Base-by-base conservation (phyloP, 2,113 vertebrate genomes). In the Alouatta palliata region DNA sequence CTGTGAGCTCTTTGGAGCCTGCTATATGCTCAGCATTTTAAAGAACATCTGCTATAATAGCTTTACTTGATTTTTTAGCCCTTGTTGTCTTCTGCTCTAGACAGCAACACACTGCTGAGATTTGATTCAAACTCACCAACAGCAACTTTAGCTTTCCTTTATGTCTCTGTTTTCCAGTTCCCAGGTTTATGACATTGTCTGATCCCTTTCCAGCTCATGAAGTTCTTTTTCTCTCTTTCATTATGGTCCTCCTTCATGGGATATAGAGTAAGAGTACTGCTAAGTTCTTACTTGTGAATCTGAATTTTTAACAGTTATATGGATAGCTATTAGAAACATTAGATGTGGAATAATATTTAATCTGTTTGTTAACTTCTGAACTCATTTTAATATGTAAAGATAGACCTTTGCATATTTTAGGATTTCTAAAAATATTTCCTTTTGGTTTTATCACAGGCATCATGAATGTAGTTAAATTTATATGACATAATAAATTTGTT, bases 41-140 rank as follows among this genome's bases (percentile, higher is more conserved):
- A n/a, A 21, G n/a, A 92, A 86, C 87, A 96, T 91, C 91, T 93
- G 43, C 58, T 83, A 1, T 0, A 40, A 30, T 47, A 70, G 45
- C n/a, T 64, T 86, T 64, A 58, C 95, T 93, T 95, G 91, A 97
- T 96, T 97, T 97, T 98, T 97, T 54, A 97, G 84, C 8, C 96
- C 66, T 54, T 86, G 54, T 97, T 97, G 94, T 87, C 93, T 96
- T 97, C 81, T 95, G 9, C 27, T 97, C 12, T 93, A 92, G 97
- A 90, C 35, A 96, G 43, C 37, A 80, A 93, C 27, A 56, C 93
- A 61, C 17, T 68, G 82, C 86, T 90, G 86, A 97, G 45, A 97
- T 94, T 93, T 97, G 58, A 92, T 85, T 80, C 96, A 97, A 93
- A 92, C 40, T 95, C 79, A 75, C 2, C 97, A 97, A 91, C 19